phyloP scores from a whole-genome alignment of 2,888 invertebrate genomes.

The Pardosa pseudoannulata region DNA sequence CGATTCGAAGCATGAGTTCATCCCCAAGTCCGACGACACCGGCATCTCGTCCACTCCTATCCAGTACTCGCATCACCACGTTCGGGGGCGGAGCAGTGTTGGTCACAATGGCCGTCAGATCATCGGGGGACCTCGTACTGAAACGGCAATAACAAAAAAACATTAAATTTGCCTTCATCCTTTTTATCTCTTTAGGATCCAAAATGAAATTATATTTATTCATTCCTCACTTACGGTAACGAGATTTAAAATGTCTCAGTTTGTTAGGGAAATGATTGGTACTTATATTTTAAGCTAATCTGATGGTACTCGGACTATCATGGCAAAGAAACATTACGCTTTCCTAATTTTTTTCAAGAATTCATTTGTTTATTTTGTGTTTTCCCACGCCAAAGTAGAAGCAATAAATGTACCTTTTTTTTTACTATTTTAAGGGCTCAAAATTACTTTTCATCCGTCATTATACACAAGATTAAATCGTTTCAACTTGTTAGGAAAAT shows the following conservation, averaged over 20 bases:
- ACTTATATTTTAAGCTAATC: neutral
- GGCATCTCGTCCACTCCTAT: conserved; percentile 78
- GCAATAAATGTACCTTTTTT: no score
- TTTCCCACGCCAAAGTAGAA: no score
- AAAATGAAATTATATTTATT: neutral
- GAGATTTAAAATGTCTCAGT: no score
- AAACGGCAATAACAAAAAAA: conserved; percentile 29
- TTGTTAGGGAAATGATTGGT: neutral
- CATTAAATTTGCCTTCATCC: neutral
- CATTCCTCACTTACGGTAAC: no score
- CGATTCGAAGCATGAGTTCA: conserved; percentile 78
- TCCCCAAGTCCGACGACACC: conserved; percentile 79
- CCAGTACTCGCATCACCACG: conserved; percentile 78
- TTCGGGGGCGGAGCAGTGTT: conserved; percentile 79
- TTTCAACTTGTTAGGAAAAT: no score
- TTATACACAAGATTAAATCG: no score
- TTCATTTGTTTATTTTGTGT: no score
- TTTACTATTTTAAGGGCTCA: no score
- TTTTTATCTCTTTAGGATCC: neutral
- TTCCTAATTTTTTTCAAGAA: no score
- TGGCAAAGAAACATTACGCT: no score
- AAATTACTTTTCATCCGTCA: no score
- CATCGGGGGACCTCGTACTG: conserved; percentile 78
- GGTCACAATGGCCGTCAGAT: conserved; percentile 78
- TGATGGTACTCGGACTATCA: no score